Evolutionary conservation across 2,113 vertebrate species (phyloP).

Genomic region (Bombycilla garrulus): DNA sequence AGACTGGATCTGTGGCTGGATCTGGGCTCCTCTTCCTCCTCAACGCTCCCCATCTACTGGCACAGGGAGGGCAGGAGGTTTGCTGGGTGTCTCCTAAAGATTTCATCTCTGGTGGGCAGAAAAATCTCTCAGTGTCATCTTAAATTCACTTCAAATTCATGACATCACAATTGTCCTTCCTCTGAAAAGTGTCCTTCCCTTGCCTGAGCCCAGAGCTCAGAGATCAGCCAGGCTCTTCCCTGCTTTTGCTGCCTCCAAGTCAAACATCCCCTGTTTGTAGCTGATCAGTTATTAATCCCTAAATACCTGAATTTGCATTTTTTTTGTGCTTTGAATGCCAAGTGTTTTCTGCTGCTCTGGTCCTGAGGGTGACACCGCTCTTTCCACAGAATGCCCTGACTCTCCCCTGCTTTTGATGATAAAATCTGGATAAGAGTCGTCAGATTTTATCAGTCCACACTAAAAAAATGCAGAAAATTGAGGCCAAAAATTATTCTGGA

Average conservation of each 20-base stretch:
- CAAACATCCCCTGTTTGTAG: background rate
- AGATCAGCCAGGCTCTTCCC: background rate
- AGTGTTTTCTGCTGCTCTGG: background rate
- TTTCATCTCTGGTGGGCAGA: background rate
- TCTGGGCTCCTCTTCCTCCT: background rate
- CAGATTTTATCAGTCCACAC: background rate
- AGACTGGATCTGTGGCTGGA: background rate
- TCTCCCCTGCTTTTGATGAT: background rate
- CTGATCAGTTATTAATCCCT: background rate
- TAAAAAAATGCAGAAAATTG: background rate
- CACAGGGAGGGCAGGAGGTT: background rate
- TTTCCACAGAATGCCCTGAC: background rate
- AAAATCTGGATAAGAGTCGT: background rate
- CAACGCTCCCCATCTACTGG: background rate
- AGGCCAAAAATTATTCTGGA: background rate
- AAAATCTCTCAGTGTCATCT: background rate
- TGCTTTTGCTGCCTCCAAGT: background rate
- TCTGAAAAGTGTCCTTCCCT: background rate
- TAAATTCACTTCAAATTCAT: background rate
- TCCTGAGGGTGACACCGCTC: background rate
- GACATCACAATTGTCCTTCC: background rate
- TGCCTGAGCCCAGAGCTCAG: background rate
- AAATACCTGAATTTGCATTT: background rate
- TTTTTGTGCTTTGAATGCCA: background rate
- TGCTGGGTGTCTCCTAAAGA: background rate